Evolutionary conservation across 2,113 vertebrate species (phyloP).

Genomic region (Plestiodon gilberti): DNA sequence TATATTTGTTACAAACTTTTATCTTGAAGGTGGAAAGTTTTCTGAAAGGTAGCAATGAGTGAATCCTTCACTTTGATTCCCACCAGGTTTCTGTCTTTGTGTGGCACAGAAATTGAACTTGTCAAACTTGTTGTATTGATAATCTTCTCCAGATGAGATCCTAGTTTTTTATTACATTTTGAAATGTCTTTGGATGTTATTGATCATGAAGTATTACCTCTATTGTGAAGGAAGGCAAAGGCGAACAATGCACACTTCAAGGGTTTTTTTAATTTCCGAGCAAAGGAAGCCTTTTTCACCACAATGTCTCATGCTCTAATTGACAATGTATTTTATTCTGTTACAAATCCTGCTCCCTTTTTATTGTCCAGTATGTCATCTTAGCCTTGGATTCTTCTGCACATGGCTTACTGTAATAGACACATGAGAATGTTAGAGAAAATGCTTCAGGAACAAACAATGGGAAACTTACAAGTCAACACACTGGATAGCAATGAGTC

Average conservation of each 20-base stretch:
- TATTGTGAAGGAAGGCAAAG: background rate
- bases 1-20: background rate
- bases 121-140: slow-evolving; percentile 6
- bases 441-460: slow-evolving; percentile 41
- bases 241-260: background rate
- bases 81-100: background rate
- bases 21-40: background rate
- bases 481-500: slow-evolving; percentile 38
- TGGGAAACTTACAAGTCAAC: slow-evolving; percentile 26
- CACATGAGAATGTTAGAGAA: slow-evolving; percentile 7
- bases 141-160: slow-evolving; percentile 23
- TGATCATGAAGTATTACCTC: slow-evolving; percentile 35
- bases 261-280: background rate
- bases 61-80: background rate
- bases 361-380: background rate
- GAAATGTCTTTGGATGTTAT: slow-evolving; percentile 24
- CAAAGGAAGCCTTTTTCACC: background rate
- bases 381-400: background rate
- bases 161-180: slow-evolving; percentile 32
- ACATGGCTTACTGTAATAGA: background rate
- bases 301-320: slow-evolving; percentile 23
- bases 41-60: background rate
- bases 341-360: background rate
- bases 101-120: slow-evolving; percentile 26
- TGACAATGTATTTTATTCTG: slow-evolving; percentile 23